These are phyloP conservation scores for Enoplosus armatus DNA, from an alignment of 2,797 vertebrate species.

Conservation along the genomic window DNA sequence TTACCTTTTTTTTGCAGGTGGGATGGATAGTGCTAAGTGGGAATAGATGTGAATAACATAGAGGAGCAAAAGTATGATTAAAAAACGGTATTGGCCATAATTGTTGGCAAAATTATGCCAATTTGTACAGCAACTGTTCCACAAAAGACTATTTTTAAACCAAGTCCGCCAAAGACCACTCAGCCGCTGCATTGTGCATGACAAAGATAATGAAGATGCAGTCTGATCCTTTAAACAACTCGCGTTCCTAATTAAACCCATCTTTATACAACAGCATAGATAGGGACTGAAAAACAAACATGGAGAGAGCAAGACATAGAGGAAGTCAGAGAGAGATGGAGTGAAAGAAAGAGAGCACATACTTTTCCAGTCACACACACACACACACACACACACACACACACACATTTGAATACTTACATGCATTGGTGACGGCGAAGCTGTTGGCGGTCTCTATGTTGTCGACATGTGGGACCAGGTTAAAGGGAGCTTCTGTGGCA, in stretches of 20 bases:
- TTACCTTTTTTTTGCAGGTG: conserved; percentile 27
- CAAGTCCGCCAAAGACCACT: neutral
- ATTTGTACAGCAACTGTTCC: conserved; percentile 20
- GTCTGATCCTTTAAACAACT: conserved; percentile 31
- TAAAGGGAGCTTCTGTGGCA: conserved; percentile 97
- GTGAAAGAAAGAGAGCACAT: neutral
- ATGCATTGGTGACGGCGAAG: conserved; percentile 99
- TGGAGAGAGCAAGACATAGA: neutral
- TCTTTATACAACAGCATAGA: conserved; percentile 12
- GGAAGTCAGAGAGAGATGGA: conserved; percentile 2
- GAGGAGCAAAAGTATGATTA: neutral
- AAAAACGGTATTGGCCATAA: neutral
- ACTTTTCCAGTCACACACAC: neutral
- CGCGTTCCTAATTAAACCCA: conserved; percentile 22
- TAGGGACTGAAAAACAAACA: conserved; percentile 6
- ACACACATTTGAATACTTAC: conserved; percentile 86
- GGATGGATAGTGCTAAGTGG: conserved; percentile 8
- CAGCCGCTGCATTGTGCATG: neutral
- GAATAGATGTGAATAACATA: neutral
- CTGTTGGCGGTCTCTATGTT: conserved; percentile 99
- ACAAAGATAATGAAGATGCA: conserved; percentile 10
- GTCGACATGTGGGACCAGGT: conserved; percentile 99
- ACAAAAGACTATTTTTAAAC: conserved; percentile 26
- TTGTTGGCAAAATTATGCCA: conserved; percentile 1
- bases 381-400: conserved; percentile 8